phyloP scores from a whole-genome alignment of 2,888 invertebrate species.

The Physocephala rufipes region DNA sequence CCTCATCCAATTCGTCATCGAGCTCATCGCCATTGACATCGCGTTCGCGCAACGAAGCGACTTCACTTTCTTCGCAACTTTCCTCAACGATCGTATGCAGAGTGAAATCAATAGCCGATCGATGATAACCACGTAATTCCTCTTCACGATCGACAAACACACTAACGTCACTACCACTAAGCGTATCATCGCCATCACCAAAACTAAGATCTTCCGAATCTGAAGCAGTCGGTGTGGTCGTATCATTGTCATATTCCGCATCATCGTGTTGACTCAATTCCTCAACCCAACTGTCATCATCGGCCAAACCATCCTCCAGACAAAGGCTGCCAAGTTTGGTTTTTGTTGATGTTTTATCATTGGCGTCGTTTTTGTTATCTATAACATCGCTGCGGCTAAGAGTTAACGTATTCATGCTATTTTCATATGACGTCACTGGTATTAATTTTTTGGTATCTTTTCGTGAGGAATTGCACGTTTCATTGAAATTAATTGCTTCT shows the following conservation, averaged over 20 bases:
- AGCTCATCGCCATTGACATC: slow-evolving; percentile 49
- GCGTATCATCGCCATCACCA: slow-evolving; percentile 56
- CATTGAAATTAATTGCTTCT: not conserved
- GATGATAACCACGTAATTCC: slow-evolving; percentile 83
- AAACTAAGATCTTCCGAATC: slow-evolving; percentile 64
- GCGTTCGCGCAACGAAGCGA: slow-evolving; percentile 69
- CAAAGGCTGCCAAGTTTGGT: slow-evolving; percentile 60
- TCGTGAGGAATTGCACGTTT: slow-evolving; percentile 34
- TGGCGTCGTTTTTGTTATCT: slow-evolving; percentile 38
- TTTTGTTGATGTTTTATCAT: slow-evolving; percentile 37
- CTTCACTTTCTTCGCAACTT: slow-evolving; percentile 92
- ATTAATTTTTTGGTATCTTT: slow-evolving; percentile 22
- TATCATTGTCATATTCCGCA: slow-evolving; percentile 69
- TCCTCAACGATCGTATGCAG: slow-evolving; percentile 93
- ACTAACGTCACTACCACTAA: slow-evolving; percentile 51
- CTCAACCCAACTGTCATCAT: slow-evolving; percentile 93
- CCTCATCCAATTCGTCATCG: slow-evolving; percentile 49
- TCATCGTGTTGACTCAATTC: slow-evolving; percentile 82
- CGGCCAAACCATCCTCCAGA: slow-evolving; percentile 86
- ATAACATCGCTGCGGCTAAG: slow-evolving; percentile 42
- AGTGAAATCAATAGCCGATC: slow-evolving; percentile 86
- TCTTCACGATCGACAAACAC: slow-evolving; percentile 78
- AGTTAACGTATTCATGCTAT: slow-evolving; percentile 38
- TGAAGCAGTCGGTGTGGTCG: slow-evolving; percentile 65
- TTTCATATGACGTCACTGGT: slow-evolving; percentile 12